Evolutionary conservation across 2,113 vertebrate species (phyloP).

Genomic region (Hippolais icterina): DNA sequence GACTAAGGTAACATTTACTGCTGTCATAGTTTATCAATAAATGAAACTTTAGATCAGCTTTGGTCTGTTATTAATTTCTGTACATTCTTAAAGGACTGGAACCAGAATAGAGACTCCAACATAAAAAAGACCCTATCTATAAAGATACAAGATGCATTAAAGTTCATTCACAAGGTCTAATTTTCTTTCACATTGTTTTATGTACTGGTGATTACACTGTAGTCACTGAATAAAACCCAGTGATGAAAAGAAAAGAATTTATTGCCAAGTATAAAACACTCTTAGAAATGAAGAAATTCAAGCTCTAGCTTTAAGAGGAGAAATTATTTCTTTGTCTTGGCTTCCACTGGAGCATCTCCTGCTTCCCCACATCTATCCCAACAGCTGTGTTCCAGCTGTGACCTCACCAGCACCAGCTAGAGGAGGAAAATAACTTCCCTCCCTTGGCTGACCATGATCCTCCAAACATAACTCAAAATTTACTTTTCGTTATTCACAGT

Average conservation of each 20-base stretch:
- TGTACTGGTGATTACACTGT: background rate
- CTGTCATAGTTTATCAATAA: background rate
- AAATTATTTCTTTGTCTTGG: background rate
- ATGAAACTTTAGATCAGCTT: background rate
- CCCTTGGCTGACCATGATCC: background rate
- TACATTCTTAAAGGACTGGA: background rate
- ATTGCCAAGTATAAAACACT: background rate
- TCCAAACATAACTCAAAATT: background rate
- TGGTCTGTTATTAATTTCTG: background rate
- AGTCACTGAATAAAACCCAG: background rate
- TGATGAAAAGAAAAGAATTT: background rate
- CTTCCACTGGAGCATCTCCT: background rate
- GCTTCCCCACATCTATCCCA: background rate
- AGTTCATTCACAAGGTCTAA: background rate
- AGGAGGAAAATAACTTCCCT: background rate
- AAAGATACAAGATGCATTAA: background rate
- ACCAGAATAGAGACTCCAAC: background rate
- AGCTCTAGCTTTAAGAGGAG: background rate
- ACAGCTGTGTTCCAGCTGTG: background rate
- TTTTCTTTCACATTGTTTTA: background rate
- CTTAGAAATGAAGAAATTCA: background rate
- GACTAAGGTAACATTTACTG: background rate
- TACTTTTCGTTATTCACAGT: background rate
- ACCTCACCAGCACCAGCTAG: background rate
- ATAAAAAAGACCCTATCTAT: fast-evolving